Conservation (phyloP, 2,888 invertebrate genomes). For the Nemotelus nigrinus region DNA sequence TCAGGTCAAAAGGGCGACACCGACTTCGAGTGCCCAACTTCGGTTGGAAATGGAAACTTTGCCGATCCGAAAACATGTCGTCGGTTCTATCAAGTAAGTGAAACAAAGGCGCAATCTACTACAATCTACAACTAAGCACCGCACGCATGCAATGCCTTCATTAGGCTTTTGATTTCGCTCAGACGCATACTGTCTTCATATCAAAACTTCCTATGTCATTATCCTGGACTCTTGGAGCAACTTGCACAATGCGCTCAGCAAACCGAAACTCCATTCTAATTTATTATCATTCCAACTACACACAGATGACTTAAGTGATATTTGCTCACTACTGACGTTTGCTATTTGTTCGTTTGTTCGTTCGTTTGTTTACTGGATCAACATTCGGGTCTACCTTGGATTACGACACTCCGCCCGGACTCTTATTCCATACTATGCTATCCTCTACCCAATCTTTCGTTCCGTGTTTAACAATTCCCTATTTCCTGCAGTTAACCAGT, state of each 20-base stretch:
- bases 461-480: background rate
- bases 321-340: constrained; percentile 32
- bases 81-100: constrained; percentile 84
- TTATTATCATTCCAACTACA: constrained; percentile 38
- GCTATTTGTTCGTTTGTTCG: constrained; percentile 32
- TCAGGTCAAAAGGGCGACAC: constrained; percentile 62
- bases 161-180: constrained; percentile 21
- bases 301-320: constrained; percentile 33
- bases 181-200: background rate
- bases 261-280: constrained; percentile 38
- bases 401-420: constrained; percentile 18
- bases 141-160: constrained; percentile 1
- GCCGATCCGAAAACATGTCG: constrained; percentile 89
- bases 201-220: background rate
- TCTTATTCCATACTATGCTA: background rate
- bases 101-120: background rate
- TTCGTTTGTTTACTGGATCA: constrained; percentile 36
- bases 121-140: background rate
- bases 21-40: constrained; percentile 83
- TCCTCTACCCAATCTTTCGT: background rate
- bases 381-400: constrained; percentile 33
- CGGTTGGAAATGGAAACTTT: constrained; percentile 86
- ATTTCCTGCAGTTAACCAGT: constrained; percentile 6
- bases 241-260: constrained; percentile 7
- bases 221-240: background rate